Evolutionary conservation across 2,797 vertebrate species (phyloP).

Genomic region (Bovichtus variegatus): DNA sequence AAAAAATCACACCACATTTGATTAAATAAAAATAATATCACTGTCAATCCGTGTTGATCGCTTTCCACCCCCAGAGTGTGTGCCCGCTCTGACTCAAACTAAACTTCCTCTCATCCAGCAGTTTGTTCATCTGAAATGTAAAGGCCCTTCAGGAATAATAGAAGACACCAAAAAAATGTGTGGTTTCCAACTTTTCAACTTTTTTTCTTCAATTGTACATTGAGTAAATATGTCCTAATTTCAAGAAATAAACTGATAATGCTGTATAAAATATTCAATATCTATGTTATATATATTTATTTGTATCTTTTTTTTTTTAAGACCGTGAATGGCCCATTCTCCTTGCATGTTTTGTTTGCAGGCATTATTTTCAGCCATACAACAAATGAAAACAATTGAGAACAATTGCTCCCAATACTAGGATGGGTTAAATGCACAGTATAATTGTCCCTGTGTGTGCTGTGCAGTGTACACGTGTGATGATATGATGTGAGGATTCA

Average conservation of each 20-base stretch:
- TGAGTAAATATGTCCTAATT: not conserved
- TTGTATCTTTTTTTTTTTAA: not conserved
- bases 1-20: too few species aligned
- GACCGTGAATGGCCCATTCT: too few species aligned
- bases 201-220: not conserved
- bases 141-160: not conserved
- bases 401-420: too few species aligned
- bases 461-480: too few species aligned
- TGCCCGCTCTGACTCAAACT: not conserved
- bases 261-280: not conserved
- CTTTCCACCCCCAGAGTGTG: not conserved
- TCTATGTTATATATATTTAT: not conserved
- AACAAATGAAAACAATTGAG: too few species aligned
- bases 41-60: not conserved
- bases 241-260: not conserved
- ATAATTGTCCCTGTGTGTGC: too few species aligned
- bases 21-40: not conserved
- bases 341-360: not conserved
- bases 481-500: too few species aligned
- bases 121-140: not conserved
- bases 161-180: not conserved
- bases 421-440: too few species aligned
- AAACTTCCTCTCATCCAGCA: too few species aligned
- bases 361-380: not conserved
- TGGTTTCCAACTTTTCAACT: too few species aligned